Conservation (phyloP, 2,797 vertebrate species). For the Xiphorhynchus erythropygius region DNA sequence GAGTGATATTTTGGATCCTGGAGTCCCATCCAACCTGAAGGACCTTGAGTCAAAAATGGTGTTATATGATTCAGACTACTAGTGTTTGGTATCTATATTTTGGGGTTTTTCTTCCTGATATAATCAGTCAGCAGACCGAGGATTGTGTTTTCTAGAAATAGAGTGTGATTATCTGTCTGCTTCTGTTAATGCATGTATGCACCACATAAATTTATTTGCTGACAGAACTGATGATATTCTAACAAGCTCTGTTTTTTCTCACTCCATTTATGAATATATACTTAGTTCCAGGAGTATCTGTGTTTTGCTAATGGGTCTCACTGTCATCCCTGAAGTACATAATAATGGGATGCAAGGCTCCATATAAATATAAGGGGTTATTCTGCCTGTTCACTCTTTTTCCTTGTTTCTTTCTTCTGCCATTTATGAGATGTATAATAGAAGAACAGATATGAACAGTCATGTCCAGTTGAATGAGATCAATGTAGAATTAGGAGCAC, state of each 20-base stretch:
- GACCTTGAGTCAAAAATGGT: background rate
- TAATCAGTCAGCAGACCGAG: background rate
- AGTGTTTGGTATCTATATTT: background rate
- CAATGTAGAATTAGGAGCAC: background rate
- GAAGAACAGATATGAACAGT: background rate
- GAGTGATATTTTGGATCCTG: background rate
- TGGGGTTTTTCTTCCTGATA: background rate
- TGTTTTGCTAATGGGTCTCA: background rate
- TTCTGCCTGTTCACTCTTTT: background rate
- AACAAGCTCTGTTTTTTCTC: conserved; percentile 4
- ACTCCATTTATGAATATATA: background rate
- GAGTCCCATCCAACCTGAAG: background rate
- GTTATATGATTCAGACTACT: background rate
- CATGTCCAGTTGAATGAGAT: background rate
- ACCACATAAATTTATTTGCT: background rate
- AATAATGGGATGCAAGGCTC: background rate
- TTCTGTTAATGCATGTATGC: background rate
- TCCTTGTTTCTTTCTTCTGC: background rate
- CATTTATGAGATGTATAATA: background rate
- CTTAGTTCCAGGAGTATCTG: background rate
- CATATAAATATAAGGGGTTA: background rate
- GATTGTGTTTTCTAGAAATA: background rate
- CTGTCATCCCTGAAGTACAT: background rate
- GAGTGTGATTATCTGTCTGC: background rate
- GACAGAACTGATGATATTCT: background rate